A percentile compares a stretch with the other conserved stretches of the same genome.
These are phyloP conservation scores for Cinclus mexicanus DNA, from an alignment of 2,113 vertebrate species.

Conservation along the genomic window DNA sequence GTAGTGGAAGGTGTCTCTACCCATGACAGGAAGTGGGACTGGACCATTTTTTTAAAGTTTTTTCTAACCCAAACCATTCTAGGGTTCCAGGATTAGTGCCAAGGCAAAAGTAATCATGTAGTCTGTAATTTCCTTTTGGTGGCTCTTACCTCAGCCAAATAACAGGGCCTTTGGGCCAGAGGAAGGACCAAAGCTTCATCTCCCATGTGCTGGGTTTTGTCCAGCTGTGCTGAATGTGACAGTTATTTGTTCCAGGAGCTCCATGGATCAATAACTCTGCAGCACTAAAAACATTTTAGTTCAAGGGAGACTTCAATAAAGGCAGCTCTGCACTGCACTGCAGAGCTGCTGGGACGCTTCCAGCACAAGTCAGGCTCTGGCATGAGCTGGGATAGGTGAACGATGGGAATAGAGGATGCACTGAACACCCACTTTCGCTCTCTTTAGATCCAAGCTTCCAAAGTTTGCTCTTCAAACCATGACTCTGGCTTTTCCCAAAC, in stretches of 20 bases:
- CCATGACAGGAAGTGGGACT: neutral
- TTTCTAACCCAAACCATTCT: neutral
- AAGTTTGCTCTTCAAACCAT: neutral
- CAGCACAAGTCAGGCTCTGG: constrained; percentile 24
- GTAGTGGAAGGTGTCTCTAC: neutral
- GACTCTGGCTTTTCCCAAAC: neutral
- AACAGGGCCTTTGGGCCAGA: neutral
- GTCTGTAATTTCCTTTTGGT: neutral
- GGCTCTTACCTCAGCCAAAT: neutral
- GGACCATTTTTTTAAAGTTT: neutral
- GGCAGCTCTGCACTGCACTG: neutral
- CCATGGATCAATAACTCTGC: constrained; percentile 27
- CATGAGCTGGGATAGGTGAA: neutral
- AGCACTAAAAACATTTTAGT: constrained; percentile 27
- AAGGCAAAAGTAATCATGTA: neutral
- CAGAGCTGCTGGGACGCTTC: neutral
- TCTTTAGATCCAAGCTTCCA: accelerated
- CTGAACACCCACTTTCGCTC: neutral
- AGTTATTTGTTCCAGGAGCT: constrained; percentile 5
- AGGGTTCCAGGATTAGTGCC: neutral
- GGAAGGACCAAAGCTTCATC: neutral
- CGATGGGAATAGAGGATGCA: neutral
- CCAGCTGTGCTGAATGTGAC: neutral
- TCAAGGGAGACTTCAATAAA: neutral
- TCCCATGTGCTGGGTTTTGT: neutral